A percentile compares a stretch with the other conserved stretches of the same genome.
phyloP scores from a whole-genome alignment of 2,797 vertebrate species.

The Phaenicophaeus curvirostris region DNA sequence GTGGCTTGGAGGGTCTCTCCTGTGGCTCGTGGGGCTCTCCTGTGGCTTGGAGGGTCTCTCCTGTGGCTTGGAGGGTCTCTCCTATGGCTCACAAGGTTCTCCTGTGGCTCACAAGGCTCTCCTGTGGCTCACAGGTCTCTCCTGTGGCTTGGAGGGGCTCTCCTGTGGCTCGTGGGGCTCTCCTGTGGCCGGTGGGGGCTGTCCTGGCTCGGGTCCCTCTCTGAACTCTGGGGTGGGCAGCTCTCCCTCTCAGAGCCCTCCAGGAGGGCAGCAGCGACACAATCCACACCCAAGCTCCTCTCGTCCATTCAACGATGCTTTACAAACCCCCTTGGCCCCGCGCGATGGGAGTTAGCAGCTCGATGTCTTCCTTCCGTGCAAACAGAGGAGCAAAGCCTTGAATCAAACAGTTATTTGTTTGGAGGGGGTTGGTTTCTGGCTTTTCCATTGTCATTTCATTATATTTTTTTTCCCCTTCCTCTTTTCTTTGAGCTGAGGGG shows the following conservation, averaged over 20 bases:
- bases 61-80: too few species aligned
- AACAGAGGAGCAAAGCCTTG: slow-evolving; percentile 11
- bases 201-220: too few species aligned
- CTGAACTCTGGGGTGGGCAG: background rate
- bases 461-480: background rate
- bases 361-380: slow-evolving; percentile 22
- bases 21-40: too few species aligned
- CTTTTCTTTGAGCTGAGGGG: background rate
- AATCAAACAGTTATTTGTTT: background rate
- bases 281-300: background rate
- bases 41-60: too few species aligned
- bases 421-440: background rate
- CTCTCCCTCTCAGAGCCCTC: background rate
- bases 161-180: too few species aligned
- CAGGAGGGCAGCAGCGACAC: background rate
- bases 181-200: too few species aligned
- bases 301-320: background rate
- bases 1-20: too few species aligned
- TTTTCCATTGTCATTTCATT: background rate
- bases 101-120: too few species aligned
- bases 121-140: too few species aligned
- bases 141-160: too few species aligned
- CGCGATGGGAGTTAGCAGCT: background rate
- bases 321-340: background rate
- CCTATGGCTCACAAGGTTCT: too few species aligned